Conservation (phyloP, 2,113 vertebrate species). For the Neolamprologus ventralis region DNA sequence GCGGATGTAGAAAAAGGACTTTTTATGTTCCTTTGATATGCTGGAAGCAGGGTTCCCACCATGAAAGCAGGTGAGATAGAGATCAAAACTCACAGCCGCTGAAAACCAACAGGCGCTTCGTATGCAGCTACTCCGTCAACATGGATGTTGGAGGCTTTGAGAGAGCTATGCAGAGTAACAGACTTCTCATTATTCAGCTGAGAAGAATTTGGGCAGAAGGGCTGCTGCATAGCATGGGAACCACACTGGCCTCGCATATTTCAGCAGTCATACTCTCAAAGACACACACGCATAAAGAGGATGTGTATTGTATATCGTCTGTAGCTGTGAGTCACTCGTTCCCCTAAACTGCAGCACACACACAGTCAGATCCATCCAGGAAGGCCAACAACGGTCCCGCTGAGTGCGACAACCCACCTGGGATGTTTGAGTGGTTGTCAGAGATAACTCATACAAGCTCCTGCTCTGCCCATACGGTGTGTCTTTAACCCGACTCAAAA, state of each 20-base stretch:
- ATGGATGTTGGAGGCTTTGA: neutral
- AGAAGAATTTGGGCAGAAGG: conserved; percentile 12
- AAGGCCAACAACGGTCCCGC: conserved; percentile 34
- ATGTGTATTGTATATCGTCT: conserved; percentile 5
- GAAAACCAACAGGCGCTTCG: neutral
- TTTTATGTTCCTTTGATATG: neutral
- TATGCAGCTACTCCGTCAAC: neutral
- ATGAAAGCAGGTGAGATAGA: neutral
- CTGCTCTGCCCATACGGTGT: neutral
- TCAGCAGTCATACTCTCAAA: neutral
- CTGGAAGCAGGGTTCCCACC: neutral
- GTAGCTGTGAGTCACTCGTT: conserved; percentile 41
- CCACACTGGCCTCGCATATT: neutral
- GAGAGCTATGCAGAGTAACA: neutral
- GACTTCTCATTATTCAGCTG: conserved; percentile 7
- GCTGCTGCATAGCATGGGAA: neutral
- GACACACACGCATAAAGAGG: neutral
- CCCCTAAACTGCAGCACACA: conserved; percentile 33
- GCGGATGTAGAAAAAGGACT: neutral
- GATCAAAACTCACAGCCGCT: neutral
- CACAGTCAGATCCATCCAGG: conserved; percentile 30
- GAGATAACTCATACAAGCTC: conserved; percentile 17
- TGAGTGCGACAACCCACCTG: conserved; percentile 10
- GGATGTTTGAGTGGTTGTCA: conserved; percentile 7
- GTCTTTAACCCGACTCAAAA: neutral